Conservation (phyloP, 2,888 invertebrate genomes). For the Cryptus armator region DNA sequence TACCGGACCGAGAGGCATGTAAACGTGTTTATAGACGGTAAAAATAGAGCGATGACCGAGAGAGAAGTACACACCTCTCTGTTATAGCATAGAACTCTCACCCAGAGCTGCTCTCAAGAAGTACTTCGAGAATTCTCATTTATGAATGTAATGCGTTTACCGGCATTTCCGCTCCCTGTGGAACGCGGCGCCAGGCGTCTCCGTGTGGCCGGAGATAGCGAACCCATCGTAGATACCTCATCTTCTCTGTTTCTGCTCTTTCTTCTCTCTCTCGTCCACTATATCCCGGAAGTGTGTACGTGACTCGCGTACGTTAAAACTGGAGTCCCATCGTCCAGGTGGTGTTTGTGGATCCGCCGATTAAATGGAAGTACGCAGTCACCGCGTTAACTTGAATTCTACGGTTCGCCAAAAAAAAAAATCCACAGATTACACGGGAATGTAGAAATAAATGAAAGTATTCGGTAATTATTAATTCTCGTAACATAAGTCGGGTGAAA, state of each 20-base stretch:
- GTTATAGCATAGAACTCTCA: not conserved
- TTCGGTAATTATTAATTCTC: not conserved
- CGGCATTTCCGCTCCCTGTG: slow-evolving; percentile 53
- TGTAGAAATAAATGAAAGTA: not conserved
- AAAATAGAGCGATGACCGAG: not conserved
- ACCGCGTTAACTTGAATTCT: slow-evolving; percentile 1
- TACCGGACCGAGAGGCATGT: slow-evolving; percentile 26
- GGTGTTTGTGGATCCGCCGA: slow-evolving; percentile 7
- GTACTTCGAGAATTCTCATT: slow-evolving; percentile 62
- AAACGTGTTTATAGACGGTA: slow-evolving; percentile 46
- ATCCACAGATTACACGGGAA: not conserved
- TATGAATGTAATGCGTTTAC: slow-evolving; percentile 66
- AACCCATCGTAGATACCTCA: slow-evolving; percentile 16
- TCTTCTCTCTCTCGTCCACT: not conserved
- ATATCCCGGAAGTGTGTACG: slow-evolving; percentile 37
- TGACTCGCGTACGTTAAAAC: slow-evolving; percentile 34
- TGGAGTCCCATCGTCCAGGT: not conserved
- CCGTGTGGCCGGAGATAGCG: slow-evolving; percentile 57
- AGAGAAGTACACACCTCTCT: not conserved
- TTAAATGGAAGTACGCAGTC: slow-evolving; percentile 45
- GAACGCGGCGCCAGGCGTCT: slow-evolving; percentile 30
- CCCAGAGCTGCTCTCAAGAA: slow-evolving; percentile 7
- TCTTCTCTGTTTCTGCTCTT: slow-evolving; percentile 4
- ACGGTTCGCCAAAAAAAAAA: not conserved
- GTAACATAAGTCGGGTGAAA: too few relatives aligned